Evolutionary conservation across 2,797 vertebrate genomes (phyloP), one percentile per base, ranked within the genome.

Genomic region (Aulostomus chinensis): DNA sequence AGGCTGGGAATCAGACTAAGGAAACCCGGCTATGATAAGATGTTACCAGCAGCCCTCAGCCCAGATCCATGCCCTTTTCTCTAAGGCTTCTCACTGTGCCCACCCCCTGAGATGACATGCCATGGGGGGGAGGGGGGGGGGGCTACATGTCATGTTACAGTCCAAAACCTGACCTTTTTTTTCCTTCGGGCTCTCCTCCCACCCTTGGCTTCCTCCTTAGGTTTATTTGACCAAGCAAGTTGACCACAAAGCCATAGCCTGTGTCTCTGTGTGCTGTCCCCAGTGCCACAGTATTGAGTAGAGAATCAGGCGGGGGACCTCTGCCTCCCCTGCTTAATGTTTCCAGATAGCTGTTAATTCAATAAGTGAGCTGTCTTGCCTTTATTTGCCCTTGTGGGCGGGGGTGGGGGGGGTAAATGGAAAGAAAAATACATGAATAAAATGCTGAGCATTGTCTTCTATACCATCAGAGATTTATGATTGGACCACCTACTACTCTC

Each of bases 301-400:
- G 66, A 78, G 81, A 76, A 83, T 81, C 68, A 78, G 75, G 71
- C 66, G 42, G 58, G 53, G 70, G 68, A 65, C 68, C 72, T 58
- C 58, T 56, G 70, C 61, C 60, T n/a, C 22, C 22, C 22, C 8
- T 8, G 22, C 4, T 8, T 88, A 89, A 88, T 88, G 82, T 68
- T 75, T 85, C 72, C 78, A 30, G 73, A 86, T 85, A 76, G 71
- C 81, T 80, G 76, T 78, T 86, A 88, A 89, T 89, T 88, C 76
- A 89, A 86, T 88, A 87, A 86, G 73, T 50, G 62, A 70, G 63
- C 9, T 32, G 63, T 52, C 61, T 64, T 60, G 68, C 35, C 67
- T 74, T 77, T 61, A 66, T 75, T 66, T 81, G 74, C 53, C 72
- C 80, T 83, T 81, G 68, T 49, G 40, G 45, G 31, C 34, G 57